Conservation (phyloP, 1,140 invertebrate species). For the Euwallacea similis region DNA sequence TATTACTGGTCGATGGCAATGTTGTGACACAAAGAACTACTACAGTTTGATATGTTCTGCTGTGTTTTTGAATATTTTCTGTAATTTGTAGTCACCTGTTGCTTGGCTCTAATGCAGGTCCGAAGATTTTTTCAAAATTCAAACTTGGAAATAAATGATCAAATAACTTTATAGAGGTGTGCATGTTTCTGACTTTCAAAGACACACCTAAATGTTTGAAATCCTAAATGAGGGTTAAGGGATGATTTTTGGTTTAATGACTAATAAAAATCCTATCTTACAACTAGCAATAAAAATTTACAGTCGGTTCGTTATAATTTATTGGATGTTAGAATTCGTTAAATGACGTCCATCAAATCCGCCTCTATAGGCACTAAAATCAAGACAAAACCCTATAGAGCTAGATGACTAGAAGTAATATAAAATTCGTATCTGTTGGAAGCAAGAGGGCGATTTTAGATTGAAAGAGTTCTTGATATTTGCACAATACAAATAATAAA, state of each 20-base stretch:
- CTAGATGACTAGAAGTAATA: neutral
- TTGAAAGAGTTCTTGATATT: constrained; percentile 8
- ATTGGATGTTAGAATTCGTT: neutral
- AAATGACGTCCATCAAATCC: neutral
- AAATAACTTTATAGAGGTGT: too few species aligned
- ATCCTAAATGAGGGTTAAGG: neutral
- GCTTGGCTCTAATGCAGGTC: too few species aligned
- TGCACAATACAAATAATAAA: constrained; percentile 33
- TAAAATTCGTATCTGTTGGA: neutral
- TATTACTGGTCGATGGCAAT: too few species aligned
- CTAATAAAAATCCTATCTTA: neutral
- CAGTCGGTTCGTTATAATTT: constrained; percentile 6
- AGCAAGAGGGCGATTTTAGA: neutral
- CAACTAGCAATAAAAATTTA: neutral
- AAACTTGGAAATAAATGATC: too few species aligned
- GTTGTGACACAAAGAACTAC: too few species aligned
- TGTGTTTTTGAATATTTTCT: too few species aligned
- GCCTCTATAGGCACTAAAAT: neutral
- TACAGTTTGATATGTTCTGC: too few species aligned
- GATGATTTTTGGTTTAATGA: constrained; percentile 3
- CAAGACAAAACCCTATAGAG: neutral
- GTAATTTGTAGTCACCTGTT: too few species aligned
- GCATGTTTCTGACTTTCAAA: too few species aligned
- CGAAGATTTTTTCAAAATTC: too few species aligned
- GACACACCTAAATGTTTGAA: too few species aligned